Evolutionary conservation across 2,113 vertebrate genomes (phyloP), one percentile per base, ranked within the genome.

Genomic region (Actenoides lindsayi): DNA sequence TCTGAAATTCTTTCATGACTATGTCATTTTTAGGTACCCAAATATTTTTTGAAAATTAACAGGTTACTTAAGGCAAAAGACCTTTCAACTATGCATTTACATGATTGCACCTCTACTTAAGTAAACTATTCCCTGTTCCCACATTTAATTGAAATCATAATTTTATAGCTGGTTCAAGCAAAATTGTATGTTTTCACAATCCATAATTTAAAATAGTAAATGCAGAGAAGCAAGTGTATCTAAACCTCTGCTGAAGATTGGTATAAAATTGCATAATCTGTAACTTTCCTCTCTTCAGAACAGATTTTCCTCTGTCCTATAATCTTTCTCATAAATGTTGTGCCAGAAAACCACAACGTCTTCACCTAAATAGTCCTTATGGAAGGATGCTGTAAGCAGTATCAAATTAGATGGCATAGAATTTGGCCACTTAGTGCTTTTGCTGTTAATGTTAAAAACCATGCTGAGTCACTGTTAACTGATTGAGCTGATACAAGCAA

Each of bases 381-480:
- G 13, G 75, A 91, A 35, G 44, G 69, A 68, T 79, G 70, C 21
- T 62, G 44, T 89, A 94, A 92, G 35, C 75, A 95, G 65, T 90
- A 96, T 90, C 60, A 97, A 96, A 97, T 97, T 91, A 97, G 60
- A 65, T 96, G 44, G 64, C 65, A 65, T 31, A 67, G 56, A 96
- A 90, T 92, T 83, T 95, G 65, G 28, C 82, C 82, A 51, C 79
- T 96, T 93, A 62, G 41, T 91, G 44, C 41, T 85, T 44, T 88
- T 62, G 86, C 84, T 95, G 59, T 94, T 35, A 82, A 16, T 91
- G 46, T 94, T 64, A 67, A 78, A 93, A 69, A 28, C 24, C 23
- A 23, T 73, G 85, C 89, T 88, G 87, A 97, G 53, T 95, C 96
- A 96, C 79, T 56, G 35, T 48, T 71, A 79, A 83, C n/a, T 74